Evolutionary conservation across 2,888 invertebrate genomes (phyloP), one percentile per base, ranked within the genome.

Genomic region (Andrena bicolor): DNA sequence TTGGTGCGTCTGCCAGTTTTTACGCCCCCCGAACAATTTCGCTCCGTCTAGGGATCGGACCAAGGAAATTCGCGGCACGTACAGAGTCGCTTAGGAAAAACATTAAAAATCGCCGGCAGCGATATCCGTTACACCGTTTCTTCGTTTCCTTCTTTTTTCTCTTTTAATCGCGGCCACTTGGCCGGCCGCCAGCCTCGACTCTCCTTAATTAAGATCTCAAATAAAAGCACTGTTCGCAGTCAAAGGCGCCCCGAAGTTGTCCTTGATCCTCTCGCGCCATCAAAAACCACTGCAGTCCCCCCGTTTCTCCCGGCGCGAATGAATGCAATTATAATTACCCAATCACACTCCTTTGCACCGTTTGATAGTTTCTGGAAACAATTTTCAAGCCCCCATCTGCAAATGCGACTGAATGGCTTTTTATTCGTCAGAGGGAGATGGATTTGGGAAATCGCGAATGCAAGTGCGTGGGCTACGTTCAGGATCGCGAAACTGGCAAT

Each of bases 1-100:
- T 83, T 83, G 83, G 82, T 74, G 78, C 78, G 78, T 71, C 71
- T 28, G 78, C 64, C 82, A 66, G 73, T 78, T 82, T 83, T 83
- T 82, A 61, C 83, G 66, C 63, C 35, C 53, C 35, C 13, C 76
- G 80, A 80, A 80, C 81, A 81, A 81, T 80, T 81, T 82, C 75
- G 75, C 68, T 66, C 48, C 71, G 63, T 56, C 48, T 26, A 35
- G n/a, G 53, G 53, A 73, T 48, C 69, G 65, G 58, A 60, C 65
- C 58, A 65, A 64, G 66, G 20, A 49, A 63, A 82, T 82, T 82
- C 82, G 76, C 58, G 76, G 82, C 82, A 82, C 82, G 82, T 82
- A 82, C 58, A 63, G n/a, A n/a, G 51, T 56, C 69, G 76, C 80
- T 80, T 80, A 80, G 82, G 76, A 82, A 80, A 76, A 80, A 82